A percentile compares a stretch with the other conserved stretches of the same genome.
These are phyloP conservation scores for Artemia sp. DNA, from an alignment of 2,888 invertebrate genomes.

Conservation along the genomic window DNA sequence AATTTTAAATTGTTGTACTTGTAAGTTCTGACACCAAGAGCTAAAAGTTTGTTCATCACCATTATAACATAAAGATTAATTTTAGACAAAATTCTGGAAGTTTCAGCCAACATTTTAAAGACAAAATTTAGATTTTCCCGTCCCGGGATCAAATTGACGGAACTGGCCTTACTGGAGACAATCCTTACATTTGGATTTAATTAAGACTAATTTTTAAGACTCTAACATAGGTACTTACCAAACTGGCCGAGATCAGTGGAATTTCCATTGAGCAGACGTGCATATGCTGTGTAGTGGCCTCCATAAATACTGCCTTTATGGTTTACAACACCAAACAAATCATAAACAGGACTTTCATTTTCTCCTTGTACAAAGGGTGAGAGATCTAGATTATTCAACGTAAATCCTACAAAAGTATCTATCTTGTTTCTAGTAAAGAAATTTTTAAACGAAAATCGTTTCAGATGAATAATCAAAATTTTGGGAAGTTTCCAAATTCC, in stretches of 20 bases:
- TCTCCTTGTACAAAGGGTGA: slow-evolving; percentile 29
- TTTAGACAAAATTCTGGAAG: no score
- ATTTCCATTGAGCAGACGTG: slow-evolving; percentile 31
- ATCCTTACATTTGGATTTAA: no score
- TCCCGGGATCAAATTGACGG: no score
- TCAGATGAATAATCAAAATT: slow-evolving; percentile 32
- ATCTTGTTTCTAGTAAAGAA: slow-evolving; percentile 28
- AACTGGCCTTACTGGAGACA: no score
- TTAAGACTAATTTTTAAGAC: no score
- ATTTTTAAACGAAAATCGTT: slow-evolving; percentile 32
- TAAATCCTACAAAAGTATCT: slow-evolving; percentile 29
- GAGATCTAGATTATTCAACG: slow-evolving; percentile 32
- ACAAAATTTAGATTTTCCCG: no score
- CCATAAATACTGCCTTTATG: slow-evolving; percentile 35
- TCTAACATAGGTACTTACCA: slow-evolving; percentile 29
- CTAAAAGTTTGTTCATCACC: no score
- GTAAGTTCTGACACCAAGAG: no score
- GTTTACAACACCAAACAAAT: slow-evolving; percentile 37
- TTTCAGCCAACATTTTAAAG: no score
- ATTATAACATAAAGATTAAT: no score
- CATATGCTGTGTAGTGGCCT: slow-evolving; percentile 38
- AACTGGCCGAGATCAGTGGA: slow-evolving; percentile 31
- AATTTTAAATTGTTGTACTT: no score
- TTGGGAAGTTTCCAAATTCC: slow-evolving; percentile 31
- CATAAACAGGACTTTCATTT: slow-evolving; percentile 32